Conservation (phyloP, 2,888 invertebrate species). For the Arrhopalites spinosus region DNA sequence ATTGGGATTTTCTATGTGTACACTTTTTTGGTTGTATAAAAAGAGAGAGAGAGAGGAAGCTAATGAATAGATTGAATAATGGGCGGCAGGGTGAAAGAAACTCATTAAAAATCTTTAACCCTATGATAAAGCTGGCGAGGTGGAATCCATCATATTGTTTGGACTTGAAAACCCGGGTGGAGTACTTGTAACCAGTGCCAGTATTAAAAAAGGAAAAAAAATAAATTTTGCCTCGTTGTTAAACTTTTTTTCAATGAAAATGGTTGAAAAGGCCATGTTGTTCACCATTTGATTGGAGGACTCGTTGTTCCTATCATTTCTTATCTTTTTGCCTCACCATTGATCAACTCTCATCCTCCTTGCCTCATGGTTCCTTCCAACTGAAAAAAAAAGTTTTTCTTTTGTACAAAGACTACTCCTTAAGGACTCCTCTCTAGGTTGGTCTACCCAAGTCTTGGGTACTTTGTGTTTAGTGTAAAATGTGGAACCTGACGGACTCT, state of each 20-base stretch:
- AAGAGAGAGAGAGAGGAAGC: neutral
- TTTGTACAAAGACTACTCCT: no score
- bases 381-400: no score
- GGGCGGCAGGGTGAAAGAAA: slow-evolving; percentile 40
- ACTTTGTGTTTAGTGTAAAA: neutral
- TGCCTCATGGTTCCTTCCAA: no score
- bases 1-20: no score
- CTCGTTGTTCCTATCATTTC: slow-evolving; percentile 26
- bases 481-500: slow-evolving; percentile 10
- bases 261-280: slow-evolving; percentile 7
- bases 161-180: slow-evolving; percentile 29
- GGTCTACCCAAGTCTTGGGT: neutral
- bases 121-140: slow-evolving; percentile 36
- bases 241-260: neutral
- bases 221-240: no score
- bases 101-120: slow-evolving; percentile 43
- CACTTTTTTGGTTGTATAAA: no score
- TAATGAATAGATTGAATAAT: slow-evolving; percentile 39
- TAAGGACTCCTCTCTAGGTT: no score
- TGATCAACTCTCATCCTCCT: neutral
- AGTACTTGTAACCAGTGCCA: neutral
- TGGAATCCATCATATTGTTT: slow-evolving; percentile 39
- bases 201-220: neutral
- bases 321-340: no score
- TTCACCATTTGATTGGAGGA: slow-evolving; percentile 16